These are phyloP conservation scores for Erpornis zantholeuca DNA, from an alignment of 2,113 vertebrate genomes.

Conservation along the genomic window DNA sequence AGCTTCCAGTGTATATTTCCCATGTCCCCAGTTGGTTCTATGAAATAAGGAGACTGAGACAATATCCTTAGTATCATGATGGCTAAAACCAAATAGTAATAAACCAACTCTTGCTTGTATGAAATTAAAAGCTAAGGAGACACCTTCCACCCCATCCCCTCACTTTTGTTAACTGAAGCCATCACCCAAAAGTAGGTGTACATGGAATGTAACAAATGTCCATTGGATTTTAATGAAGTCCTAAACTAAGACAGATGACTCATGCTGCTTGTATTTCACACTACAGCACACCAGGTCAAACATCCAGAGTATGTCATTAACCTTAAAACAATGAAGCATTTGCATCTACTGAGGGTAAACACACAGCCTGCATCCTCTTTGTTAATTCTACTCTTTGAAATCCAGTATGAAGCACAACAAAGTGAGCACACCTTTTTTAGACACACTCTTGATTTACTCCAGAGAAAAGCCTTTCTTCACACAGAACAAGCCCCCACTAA, in stretches of 20 bases:
- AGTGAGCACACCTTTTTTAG: not conserved
- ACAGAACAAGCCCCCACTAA: not conserved
- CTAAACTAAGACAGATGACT: not conserved
- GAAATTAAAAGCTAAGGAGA: not conserved
- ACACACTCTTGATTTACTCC: not conserved
- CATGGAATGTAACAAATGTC: not conserved
- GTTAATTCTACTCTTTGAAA: not conserved
- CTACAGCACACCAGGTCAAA: not conserved
- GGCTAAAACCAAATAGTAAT: not conserved
- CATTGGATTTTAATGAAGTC: not conserved
- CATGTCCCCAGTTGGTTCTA: not conserved
- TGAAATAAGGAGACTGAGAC: not conserved
- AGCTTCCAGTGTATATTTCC: not conserved
- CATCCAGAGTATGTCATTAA: not conserved
- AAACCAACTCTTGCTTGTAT: not conserved
- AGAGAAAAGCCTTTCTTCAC: not conserved
- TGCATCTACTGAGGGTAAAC: not conserved
- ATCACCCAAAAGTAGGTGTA: not conserved
- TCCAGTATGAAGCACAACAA: not conserved
- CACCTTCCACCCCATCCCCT: not conserved
- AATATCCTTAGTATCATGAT: not conserved
- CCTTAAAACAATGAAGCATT: not conserved
- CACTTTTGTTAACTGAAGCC: not conserved
- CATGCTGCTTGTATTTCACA: not conserved
- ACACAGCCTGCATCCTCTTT: not conserved